Evolutionary conservation across 2,797 vertebrate species (phyloP).

Genomic region (Lagorchestes hirsutus): DNA sequence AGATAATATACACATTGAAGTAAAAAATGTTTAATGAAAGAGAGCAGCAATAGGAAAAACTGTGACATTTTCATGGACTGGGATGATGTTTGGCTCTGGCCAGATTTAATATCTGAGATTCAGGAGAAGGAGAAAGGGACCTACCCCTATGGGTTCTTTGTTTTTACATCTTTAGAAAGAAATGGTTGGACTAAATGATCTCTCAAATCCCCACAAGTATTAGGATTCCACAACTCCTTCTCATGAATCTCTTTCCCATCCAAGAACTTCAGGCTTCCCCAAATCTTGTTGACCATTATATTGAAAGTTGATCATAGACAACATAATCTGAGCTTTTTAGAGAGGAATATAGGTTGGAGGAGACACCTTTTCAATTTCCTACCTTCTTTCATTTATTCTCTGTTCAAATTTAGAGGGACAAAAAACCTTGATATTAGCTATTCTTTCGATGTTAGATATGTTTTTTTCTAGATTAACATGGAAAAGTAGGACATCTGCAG

Average conservation of each 20-base stretch:
- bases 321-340: background rate
- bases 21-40: background rate
- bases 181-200: background rate
- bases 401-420: background rate
- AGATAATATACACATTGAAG: background rate
- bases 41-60: background rate
- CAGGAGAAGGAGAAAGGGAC: background rate
- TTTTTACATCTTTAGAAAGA: background rate
- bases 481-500: slow-evolving; percentile 26
- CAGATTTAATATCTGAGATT: background rate
- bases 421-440: slow-evolving; percentile 30
- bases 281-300: background rate
- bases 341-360: background rate
- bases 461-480: slow-evolving; percentile 18
- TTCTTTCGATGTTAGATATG: background rate
- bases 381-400: background rate
- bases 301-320: background rate
- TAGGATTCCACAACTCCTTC: background rate
- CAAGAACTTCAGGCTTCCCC: background rate
- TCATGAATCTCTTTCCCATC: background rate
- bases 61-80: background rate
- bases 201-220: background rate
- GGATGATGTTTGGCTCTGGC: background rate
- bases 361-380: background rate
- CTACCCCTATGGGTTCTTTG: background rate